These are phyloP conservation scores for Arctia plantaginis DNA, from an alignment of 2,888 invertebrate species.

Conservation along the genomic window DNA sequence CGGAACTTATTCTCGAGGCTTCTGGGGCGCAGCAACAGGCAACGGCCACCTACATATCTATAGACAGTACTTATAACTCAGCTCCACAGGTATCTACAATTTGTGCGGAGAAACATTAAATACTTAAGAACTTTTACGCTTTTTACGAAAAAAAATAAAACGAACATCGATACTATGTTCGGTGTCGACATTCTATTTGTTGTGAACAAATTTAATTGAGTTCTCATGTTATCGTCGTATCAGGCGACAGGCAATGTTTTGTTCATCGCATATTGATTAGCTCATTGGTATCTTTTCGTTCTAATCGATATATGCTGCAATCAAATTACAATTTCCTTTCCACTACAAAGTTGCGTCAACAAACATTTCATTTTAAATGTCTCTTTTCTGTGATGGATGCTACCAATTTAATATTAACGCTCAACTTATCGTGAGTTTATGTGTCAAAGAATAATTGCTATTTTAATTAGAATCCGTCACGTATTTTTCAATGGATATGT, in stretches of 20 bases:
- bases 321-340: conserved; percentile 24
- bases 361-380: conserved; percentile 10
- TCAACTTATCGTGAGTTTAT: conserved; percentile 10
- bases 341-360: conserved; percentile 7
- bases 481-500: conserved; percentile 30
- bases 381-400: neutral
- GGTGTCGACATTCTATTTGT: conserved; percentile 10
- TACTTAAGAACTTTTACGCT: neutral
- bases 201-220: conserved; percentile 23
- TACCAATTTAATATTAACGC: conserved; percentile 5
- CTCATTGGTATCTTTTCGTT: conserved; percentile 30
- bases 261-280: conserved; percentile 41
- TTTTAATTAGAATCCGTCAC: conserved; percentile 3
- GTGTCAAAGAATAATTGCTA: conserved; percentile 8
- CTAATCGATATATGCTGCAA: conserved; percentile 39
- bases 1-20: conserved; percentile 35
- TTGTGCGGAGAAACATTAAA: conserved; percentile 6
- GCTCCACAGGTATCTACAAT: conserved; percentile 32
- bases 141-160: conserved; percentile 5
- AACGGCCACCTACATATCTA: conserved; percentile 27
- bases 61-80: conserved; percentile 14
- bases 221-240: conserved; percentile 33
- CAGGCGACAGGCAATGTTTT: conserved; percentile 30
- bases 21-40: conserved; percentile 61
- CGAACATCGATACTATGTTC: neutral